Conservation (phyloP, 2,888 invertebrate genomes). For the Osmoderma eremita region DNA sequence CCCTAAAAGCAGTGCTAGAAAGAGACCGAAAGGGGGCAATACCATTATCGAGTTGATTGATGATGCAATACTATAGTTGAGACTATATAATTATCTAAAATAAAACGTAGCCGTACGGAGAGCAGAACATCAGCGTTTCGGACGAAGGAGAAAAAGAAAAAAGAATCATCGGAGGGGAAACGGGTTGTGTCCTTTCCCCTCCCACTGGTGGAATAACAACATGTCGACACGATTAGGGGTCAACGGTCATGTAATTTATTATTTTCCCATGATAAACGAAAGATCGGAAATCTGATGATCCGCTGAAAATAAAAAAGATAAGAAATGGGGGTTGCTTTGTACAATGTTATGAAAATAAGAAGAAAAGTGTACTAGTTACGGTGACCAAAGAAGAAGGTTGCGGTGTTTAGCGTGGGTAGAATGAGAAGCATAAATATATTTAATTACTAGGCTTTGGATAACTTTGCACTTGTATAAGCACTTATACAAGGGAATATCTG, state of each 20-base stretch:
- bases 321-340: slow-evolving; percentile 13
- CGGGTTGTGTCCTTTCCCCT: slow-evolving; percentile 54
- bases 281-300: slow-evolving; percentile 15
- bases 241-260: slow-evolving; percentile 62
- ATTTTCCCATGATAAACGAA: slow-evolving; percentile 53
- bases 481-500: too few species aligned
- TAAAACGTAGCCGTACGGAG: slow-evolving; percentile 44
- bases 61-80: slow-evolving; percentile 59
- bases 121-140: slow-evolving; percentile 25
- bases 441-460: too few species aligned
- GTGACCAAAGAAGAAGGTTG: too few species aligned
- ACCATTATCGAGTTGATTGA: slow-evolving; percentile 62
- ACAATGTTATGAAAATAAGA: too few species aligned
- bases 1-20: slow-evolving; percentile 59
- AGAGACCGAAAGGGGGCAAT: slow-evolving; percentile 45
- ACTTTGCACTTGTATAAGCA: too few species aligned
- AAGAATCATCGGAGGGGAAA: slow-evolving; percentile 49
- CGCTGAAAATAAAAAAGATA: slow-evolving; percentile 8
- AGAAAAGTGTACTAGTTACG: too few species aligned
- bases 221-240: slow-evolving; percentile 59
- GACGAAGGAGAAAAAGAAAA: slow-evolving; percentile 44
- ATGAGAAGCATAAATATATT: too few species aligned
- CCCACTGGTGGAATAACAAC: slow-evolving; percentile 55
- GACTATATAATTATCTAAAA: slow-evolving; percentile 61
- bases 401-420: too few species aligned